A percentile compares a stretch with the other conserved stretches of the same genome.
Evolutionary conservation across 2,113 vertebrate species (phyloP).

Genomic region (Gymnarchus niloticus): DNA sequence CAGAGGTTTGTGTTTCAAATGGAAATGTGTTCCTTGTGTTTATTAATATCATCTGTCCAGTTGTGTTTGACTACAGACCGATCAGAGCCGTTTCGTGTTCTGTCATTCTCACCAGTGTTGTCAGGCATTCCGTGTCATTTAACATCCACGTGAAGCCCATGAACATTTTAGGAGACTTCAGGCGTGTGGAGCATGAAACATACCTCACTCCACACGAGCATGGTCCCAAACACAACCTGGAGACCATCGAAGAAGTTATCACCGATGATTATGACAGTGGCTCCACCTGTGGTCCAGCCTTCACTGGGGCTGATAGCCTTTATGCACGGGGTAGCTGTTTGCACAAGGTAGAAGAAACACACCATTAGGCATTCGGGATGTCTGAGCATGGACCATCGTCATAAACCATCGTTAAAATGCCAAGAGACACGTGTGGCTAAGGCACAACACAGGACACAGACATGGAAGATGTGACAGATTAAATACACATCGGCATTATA

Average conservation of each 20-base stretch:
- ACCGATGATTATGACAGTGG: constrained; percentile 97
- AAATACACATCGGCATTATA: constrained; percentile 93
- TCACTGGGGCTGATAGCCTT: constrained; percentile 99
- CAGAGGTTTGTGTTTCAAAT: too few relatives aligned
- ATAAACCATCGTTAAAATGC: constrained; percentile 54
- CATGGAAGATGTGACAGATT: constrained; percentile 73
- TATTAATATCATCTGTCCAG: too few relatives aligned
- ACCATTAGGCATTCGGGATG: too few relatives aligned
- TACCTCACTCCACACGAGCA: constrained; percentile 99
- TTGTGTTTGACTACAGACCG: too few relatives aligned
- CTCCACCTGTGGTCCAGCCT: constrained; percentile 98
- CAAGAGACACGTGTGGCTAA: constrained; percentile 67
- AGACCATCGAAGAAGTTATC: constrained; percentile 99
- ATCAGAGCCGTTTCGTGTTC: too few relatives aligned
- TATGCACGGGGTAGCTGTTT: constrained; percentile 98
- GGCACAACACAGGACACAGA: constrained; percentile 65
- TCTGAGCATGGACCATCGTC: constrained; percentile 51
- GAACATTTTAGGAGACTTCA: too few relatives aligned
- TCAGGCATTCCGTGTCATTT: not conserved
- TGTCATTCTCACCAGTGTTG: not conserved
- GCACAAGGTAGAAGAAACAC: constrained; percentile 75
- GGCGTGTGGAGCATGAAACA: not conserved
- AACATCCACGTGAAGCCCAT: too few relatives aligned
- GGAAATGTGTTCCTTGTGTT: too few relatives aligned
- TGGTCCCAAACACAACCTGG: constrained; percentile 96